phyloP scores from a whole-genome alignment of 2,888 invertebrate genomes.

The Poecilobothrus nobilitatus region DNA sequence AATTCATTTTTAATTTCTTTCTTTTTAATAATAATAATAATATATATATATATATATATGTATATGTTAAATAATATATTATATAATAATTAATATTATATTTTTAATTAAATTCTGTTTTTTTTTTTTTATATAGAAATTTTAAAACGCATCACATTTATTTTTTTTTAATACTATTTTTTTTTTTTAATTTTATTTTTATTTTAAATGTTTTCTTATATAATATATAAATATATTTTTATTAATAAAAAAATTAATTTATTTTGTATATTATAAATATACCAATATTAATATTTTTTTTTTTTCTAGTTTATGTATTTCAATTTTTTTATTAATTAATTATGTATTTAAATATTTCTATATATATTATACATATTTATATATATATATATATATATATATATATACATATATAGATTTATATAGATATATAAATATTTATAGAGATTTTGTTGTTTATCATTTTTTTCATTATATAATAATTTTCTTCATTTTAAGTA shows the following conservation, averaged over 20 bases:
- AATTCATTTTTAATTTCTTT: too few relatives aligned
- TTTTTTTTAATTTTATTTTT: neutral
- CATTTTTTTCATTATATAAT: neutral
- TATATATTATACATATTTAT: too few relatives aligned
- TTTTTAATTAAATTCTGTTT: neutral
- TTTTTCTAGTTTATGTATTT: neutral
- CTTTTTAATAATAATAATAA: too few relatives aligned
- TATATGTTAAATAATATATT: neutral
- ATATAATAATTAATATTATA: neutral
- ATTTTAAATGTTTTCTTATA: neutral
- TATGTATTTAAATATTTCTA: too few relatives aligned
- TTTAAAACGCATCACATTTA: conserved; percentile 6
- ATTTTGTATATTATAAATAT: conserved; percentile 1
- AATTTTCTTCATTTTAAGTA: neutral
- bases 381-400: too few relatives aligned
- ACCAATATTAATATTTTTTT: neutral
- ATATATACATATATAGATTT: too few relatives aligned
- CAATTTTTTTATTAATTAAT: neutral
- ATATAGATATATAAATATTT: neutral
- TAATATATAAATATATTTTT: conserved; percentile 1
- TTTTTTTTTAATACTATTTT: neutral
- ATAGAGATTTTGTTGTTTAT: neutral
- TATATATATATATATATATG: neutral
- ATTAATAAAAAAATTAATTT: neutral
- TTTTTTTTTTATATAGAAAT: neutral